Conservation (phyloP, 2,113 vertebrate species). For the Oreochromis niloticus region DNA sequence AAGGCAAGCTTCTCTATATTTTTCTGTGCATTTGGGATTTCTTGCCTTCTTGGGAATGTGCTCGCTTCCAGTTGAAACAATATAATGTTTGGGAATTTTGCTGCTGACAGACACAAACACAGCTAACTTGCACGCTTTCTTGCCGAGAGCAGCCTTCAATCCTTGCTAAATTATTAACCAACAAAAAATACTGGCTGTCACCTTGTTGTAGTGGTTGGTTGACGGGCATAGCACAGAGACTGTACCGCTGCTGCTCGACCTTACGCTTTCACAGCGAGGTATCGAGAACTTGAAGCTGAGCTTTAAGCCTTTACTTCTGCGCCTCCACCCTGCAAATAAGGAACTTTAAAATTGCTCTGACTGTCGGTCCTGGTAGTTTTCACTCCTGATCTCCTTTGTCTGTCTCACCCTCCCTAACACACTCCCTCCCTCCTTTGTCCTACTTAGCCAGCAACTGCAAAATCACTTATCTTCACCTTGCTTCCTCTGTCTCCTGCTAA, state of each 20-base stretch:
- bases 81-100: conserved; percentile 30
- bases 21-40: conserved; percentile 27
- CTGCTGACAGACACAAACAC: conserved; percentile 45
- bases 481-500: conserved; percentile 66
- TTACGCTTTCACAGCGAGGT: neutral
- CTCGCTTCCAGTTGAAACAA: conserved; percentile 1
- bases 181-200: conserved; percentile 45
- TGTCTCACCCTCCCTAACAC: conserved; percentile 8
- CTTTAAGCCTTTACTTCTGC: neutral
- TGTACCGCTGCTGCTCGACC: neutral
- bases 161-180: conserved; percentile 54
- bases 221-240: neutral
- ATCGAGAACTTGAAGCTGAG: neutral
- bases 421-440: conserved; percentile 59
- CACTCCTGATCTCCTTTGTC: conserved; percentile 8
- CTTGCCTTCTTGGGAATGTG: conserved; percentile 23
- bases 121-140: conserved; percentile 16
- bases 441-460: conserved; percentile 66
- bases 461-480: conserved; percentile 71
- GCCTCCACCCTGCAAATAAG: neutral
- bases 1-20: neutral
- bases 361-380: conserved; percentile 4
- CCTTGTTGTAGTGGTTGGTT: conserved; percentile 18
- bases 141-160: conserved; percentile 56
- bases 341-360: neutral